Base-by-base conservation (phyloP, 2,113 vertebrate species). In the Phalacrocorax brasilianus region DNA sequence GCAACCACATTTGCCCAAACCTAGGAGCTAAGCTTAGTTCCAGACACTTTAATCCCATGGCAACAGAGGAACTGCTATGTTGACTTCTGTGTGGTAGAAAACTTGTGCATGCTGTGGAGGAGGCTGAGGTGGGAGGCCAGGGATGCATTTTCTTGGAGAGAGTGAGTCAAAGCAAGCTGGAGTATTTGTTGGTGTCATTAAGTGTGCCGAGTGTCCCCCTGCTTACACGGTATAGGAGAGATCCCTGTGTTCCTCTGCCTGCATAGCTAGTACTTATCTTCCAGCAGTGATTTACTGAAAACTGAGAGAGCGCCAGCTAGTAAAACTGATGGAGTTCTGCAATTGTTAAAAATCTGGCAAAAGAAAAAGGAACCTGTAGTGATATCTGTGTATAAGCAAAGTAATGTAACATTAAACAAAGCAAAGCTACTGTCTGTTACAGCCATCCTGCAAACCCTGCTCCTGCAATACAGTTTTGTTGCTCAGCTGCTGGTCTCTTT, bases 251-350 rank as follows among this genome's bases (percentile, higher is more conserved):
- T 87, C 30, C 42, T 89, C 66, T 85, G 56, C 58, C 35, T 76
- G 35, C 35, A 49, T 58, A 88, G 67, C 58, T 53, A 65, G 23
- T 53, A 32, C 27, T 4, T 11, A 17, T 53, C 68, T 78, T 87
- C 52, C 44, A 87, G 33, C 16, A 68, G 73, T 72, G 66, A 91
- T 91, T 91, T 93, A 84, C 58, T 89, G 56, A n/a, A 96, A 92
- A 33, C 6, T 23, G 47, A 58, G 61, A 77, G 47, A 40, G 47
- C 52, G 24, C 4, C 73, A 89, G n/a, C 32, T 27, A 63, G 59
- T 63, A 84, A 87, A 92, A 78, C 14, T n/a, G 73, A 33, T 68
- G 40, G 38, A 76, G 61, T 84, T 80, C 66, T 71, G 45, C 59
- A 77, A 11, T 52, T 81, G 66, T 68, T 61, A 85, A 87, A 82